Evolutionary conservation across 2,113 vertebrate genomes (phyloP).

Genomic region (Oryzias celebensis): DNA sequence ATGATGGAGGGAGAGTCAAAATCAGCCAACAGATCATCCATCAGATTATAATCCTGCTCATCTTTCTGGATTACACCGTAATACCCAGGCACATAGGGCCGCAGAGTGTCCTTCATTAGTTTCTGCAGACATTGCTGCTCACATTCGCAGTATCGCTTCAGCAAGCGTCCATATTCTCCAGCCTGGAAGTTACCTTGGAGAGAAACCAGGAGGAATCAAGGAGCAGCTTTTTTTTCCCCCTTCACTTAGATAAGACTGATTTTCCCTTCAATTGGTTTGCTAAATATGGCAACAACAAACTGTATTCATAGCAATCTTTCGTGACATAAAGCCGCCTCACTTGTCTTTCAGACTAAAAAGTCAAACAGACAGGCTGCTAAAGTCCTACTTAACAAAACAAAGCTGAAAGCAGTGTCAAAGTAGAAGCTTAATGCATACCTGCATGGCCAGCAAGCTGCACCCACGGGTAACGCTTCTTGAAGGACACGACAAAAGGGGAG

Average conservation of each 20-base stretch:
- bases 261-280: no score
- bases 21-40: slow-evolving; percentile 87
- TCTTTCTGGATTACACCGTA: slow-evolving; percentile 81
- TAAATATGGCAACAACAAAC: no score
- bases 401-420: background rate
- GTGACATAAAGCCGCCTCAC: background rate
- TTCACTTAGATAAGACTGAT: background rate
- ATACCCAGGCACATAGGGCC: slow-evolving; percentile 84
- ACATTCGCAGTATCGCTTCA: slow-evolving; percentile 85
- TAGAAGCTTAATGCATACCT: slow-evolving; percentile 66
- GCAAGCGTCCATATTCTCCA: slow-evolving; percentile 81
- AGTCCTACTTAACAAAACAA: background rate
- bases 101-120: slow-evolving; percentile 81
- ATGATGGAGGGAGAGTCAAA: slow-evolving; percentile 89
- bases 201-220: background rate
- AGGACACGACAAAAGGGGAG: slow-evolving; percentile 85
- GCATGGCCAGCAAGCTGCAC: slow-evolving; percentile 89
- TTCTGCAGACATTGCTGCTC: slow-evolving; percentile 85
- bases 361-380: background rate
- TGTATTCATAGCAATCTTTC: background rate
- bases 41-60: slow-evolving; percentile 85
- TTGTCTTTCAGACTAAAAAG: background rate
- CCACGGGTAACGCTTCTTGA: slow-evolving; percentile 87
- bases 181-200: slow-evolving; percentile 86
- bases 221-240: background rate